These are phyloP conservation scores for Neuroterus valhalla DNA, from an alignment of 1,140 invertebrate species.

Conservation along the genomic window DNA sequence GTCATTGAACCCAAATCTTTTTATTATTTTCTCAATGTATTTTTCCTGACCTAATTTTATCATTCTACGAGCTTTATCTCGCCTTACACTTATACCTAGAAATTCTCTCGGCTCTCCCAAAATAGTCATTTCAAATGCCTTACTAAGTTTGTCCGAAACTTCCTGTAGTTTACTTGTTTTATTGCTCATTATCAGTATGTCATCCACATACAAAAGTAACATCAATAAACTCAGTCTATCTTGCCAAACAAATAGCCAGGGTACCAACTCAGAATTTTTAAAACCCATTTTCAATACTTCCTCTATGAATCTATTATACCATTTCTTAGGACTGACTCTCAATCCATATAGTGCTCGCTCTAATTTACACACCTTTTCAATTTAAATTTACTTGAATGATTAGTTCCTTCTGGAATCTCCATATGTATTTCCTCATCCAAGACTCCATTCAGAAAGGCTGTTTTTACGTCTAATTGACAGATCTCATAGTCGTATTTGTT, in stretches of 20 bases:
- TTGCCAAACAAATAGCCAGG: too few species aligned
- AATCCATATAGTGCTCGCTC: conserved; percentile 32
- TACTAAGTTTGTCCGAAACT: conserved; percentile 11
- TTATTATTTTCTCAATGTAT: conserved; percentile 22
- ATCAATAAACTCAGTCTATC: conserved; percentile 2
- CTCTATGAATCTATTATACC: too few species aligned
- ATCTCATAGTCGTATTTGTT: conserved; percentile 14
- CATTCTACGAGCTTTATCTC: conserved; percentile 9
- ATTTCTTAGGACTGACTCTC: too few species aligned
- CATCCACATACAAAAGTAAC: conserved; percentile 26
- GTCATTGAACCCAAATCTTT: conserved; percentile 21
- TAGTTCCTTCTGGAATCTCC: conserved; percentile 12
- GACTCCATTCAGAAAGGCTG: neutral
- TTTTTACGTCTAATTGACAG: conserved; percentile 1
- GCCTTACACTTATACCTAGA: conserved; percentile 31
- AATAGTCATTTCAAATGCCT: conserved; percentile 36
- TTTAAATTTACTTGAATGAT: neutral
- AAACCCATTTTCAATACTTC: too few species aligned
- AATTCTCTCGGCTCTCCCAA: conserved; percentile 31
- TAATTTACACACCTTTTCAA: conserved; percentile 24
- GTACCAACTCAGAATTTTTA: too few species aligned
- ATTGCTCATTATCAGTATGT: conserved; percentile 29
- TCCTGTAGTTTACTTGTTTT: neutral
- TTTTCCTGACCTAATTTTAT: conserved; percentile 34
- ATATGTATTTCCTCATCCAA: conserved; percentile 20